Percentiles rank a stretch among this genome's conserved stretches.
These are phyloP conservation scores for Lethrus apterus DNA, from an alignment of 1,140 invertebrate species.

Conservation along the genomic window DNA sequence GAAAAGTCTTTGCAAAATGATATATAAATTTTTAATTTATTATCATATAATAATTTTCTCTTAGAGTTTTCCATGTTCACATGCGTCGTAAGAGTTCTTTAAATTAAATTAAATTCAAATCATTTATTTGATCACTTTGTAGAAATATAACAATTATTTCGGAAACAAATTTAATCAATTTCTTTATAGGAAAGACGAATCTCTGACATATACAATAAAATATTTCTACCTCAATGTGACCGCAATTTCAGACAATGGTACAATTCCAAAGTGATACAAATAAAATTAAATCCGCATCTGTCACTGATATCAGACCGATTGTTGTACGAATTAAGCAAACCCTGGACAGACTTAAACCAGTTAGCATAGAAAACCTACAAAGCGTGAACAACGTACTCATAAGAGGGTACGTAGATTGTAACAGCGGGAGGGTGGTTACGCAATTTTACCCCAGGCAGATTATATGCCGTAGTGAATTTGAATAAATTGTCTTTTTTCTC, in stretches of 20 bases:
- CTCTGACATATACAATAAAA: constrained; percentile 11
- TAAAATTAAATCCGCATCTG: constrained; percentile 36
- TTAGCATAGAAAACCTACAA: constrained; percentile 36
- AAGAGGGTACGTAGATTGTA: constrained; percentile 5
- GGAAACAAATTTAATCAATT: too few relatives aligned
- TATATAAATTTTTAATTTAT: too few relatives aligned
- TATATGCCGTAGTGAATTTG: constrained; percentile 24
- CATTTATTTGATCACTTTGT: too few relatives aligned
- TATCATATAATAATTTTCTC: too few relatives aligned
- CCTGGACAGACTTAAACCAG: constrained; percentile 35
- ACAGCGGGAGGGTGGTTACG: constrained; percentile 31
- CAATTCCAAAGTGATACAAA: constrained; percentile 18
- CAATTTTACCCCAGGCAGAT: constrained; percentile 33
- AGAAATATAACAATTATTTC: too few relatives aligned
- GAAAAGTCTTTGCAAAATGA: too few relatives aligned
- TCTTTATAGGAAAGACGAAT: constrained; percentile 17
- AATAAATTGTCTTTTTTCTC: constrained; percentile 10
- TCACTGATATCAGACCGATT: constrained; percentile 37
- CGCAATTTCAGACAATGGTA: constrained; percentile 10
- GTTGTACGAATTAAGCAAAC: constrained; percentile 36
- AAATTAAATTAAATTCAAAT: too few relatives aligned
- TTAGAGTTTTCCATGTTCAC: too few relatives aligned
- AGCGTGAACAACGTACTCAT: constrained; percentile 30
- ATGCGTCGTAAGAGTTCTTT: too few relatives aligned
- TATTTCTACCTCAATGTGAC: constrained; percentile 6